phyloP scores from a whole-genome alignment of 2,113 vertebrate genomes.

The Mustela nigripes region DNA sequence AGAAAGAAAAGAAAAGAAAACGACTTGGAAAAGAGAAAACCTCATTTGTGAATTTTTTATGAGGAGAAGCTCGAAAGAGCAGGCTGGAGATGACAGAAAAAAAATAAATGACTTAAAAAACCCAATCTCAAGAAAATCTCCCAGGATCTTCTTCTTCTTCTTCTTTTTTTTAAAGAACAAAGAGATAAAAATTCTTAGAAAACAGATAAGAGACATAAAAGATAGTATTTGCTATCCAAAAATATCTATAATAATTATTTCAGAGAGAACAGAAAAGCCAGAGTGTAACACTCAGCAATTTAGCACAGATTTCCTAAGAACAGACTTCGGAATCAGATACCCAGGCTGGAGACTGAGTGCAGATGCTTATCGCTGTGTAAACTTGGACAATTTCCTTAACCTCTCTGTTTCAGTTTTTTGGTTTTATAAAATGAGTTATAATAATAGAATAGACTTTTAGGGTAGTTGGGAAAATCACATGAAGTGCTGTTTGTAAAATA shows the following conservation, averaged over 20 bases:
- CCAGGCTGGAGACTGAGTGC: neutral
- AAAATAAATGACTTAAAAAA: neutral
- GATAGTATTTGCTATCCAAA: neutral
- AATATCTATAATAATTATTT: neutral
- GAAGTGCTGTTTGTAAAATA: neutral
- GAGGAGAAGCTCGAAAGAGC: neutral
- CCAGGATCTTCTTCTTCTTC: neutral
- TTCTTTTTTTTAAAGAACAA: neutral
- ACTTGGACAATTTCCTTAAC: neutral
- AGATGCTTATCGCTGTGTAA: neutral
- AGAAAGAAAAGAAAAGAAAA: neutral
- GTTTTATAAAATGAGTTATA: neutral
- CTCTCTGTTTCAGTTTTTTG: neutral
- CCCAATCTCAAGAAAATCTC: neutral
- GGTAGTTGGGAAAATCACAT: neutral
- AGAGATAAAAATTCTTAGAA: slow-evolving; percentile 53
- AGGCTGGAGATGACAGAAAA: neutral
- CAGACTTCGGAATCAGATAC: neutral
- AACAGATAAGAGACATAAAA: slow-evolving; percentile 31
- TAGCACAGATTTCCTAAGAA: neutral
- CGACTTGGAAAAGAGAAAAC: neutral
- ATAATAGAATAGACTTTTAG: neutral
- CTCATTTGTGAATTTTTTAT: slow-evolving; percentile 39
- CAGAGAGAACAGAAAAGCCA: neutral
- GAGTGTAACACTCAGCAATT: neutral